Percentiles rank a stretch among this genome's conserved stretches.
Evolutionary conservation across 2,113 vertebrate genomes (phyloP).

Genomic region (Catagonus wagneri): DNA sequence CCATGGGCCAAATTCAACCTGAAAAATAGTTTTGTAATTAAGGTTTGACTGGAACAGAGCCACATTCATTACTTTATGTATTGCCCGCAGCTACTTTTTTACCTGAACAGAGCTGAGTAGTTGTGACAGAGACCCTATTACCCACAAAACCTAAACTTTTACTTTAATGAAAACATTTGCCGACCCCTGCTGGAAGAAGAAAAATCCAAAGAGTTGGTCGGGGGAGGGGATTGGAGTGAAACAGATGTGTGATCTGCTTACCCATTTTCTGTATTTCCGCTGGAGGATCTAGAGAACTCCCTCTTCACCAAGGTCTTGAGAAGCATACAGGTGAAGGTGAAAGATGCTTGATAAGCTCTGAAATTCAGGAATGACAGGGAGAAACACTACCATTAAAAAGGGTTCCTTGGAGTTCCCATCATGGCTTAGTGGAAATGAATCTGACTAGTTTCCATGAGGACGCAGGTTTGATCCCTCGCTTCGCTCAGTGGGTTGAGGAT

Average conservation of each 20-base stretch:
- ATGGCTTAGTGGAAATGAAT: too few relatives aligned
- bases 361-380: background rate
- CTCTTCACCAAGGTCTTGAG: background rate
- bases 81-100: background rate
- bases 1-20: background rate
- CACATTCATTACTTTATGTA: background rate
- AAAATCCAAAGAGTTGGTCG: background rate
- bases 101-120: background rate
- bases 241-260: background rate
- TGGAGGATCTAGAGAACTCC: background rate
- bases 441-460: too few relatives aligned
- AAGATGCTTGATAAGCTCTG: background rate
- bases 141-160: background rate
- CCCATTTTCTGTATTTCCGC: background rate
- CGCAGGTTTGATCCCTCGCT: too few relatives aligned
- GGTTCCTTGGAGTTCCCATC: rapidly evolving
- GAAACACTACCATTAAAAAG: background rate
- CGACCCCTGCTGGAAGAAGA: background rate
- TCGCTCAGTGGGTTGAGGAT: too few relatives aligned
- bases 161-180: slow-evolving; percentile 12
- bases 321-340: background rate
- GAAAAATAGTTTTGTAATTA: background rate
- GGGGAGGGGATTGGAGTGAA: background rate
- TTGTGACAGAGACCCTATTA: background rate
- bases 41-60: background rate